Base-by-base conservation (phyloP, 2,888 invertebrate species). In the Perithous albicinctus region DNA sequence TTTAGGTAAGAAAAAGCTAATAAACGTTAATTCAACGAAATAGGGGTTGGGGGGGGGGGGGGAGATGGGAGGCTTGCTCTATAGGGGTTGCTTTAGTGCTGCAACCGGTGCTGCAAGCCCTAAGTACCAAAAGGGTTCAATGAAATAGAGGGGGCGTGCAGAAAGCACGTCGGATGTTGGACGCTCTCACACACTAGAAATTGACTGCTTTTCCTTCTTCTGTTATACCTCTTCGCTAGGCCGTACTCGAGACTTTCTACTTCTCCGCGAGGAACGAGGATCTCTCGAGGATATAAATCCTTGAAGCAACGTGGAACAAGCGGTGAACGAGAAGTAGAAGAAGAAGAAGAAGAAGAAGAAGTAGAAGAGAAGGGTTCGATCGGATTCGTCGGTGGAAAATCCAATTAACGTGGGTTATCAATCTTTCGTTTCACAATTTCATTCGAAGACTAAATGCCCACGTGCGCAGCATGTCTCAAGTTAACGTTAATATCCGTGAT, bases 21-120 rank as follows among this genome's bases (percentile, higher is more conserved):
- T 89, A 88, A 89, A 88, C 89, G 87, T 89, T 89, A 86, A 88
- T 89, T 89, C 84, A 85, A 87, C 87, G 85, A 86, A 88, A 86
- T 83, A 85, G 85, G 74, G 84, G 73, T n/a, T n/a, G n/a, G n/a
- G n/a, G n/a, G n/a, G n/a, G n/a, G n/a, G n/a, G n/a, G n/a, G 84
- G 79, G 77, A 35, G 61, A 41, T 3, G 12, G 64, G 48, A 18
- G 10, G 0, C 12, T 23, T 15, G 20, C 61, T 64, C 20, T 38
- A 63, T 72, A 46, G 69, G 78, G 67, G 72, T 59, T 51, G 76
- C 73, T 63, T 51, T 64, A 56, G 78, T 74, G 61, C 77, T 76
- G 63, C 83, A 32, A 41, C 38, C 46, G 63, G 32, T 43, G 63
- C 54, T 69, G 77, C 69, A 48, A 74, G 41, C 61, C 43, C 51